Conservation (phyloP, 92 coral and sea anemone genomes). For the Meandrina meandrites region DNA sequence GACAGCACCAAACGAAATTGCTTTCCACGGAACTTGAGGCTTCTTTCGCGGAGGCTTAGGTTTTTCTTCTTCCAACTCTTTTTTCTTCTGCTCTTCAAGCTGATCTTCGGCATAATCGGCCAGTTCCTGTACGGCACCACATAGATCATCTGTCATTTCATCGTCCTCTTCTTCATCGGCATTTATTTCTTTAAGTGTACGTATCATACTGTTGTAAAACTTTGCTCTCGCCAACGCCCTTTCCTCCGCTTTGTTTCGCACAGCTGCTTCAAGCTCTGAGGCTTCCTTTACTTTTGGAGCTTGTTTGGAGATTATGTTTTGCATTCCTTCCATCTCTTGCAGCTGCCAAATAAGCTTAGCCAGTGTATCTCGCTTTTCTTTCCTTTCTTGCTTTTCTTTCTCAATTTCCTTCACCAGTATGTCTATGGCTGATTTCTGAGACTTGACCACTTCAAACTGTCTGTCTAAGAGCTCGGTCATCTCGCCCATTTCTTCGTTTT, state of each 20-base stretch:
- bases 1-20: slow-evolving; percentile 42
- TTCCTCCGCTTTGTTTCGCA: slow-evolving; percentile 61
- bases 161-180: slow-evolving; percentile 62
- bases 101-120: slow-evolving; percentile 65
- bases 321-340: slow-evolving; percentile 86
- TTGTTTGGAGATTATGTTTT: slow-evolving; percentile 64
- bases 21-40: slow-evolving; percentile 32
- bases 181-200: slow-evolving; percentile 62
- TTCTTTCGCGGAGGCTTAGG: slow-evolving; percentile 32
- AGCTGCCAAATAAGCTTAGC: slow-evolving; percentile 83
- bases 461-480: slow-evolving; percentile 75
- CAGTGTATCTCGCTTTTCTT: slow-evolving; percentile 65
- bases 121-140: slow-evolving; percentile 72
- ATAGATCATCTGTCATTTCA: slow-evolving; percentile 62
- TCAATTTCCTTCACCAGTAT: slow-evolving; percentile 80
- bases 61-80: slow-evolving; percentile 31
- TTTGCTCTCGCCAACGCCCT: slow-evolving; percentile 70
- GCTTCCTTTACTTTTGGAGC: slow-evolving; percentile 26
- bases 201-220: slow-evolving; percentile 65
- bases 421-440: slow-evolving; percentile 85
- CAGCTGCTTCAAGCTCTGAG: slow-evolving; percentile 51
- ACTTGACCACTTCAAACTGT: slow-evolving; percentile 80
- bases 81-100: slow-evolving; percentile 29
- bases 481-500: slow-evolving; percentile 81
- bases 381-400: slow-evolving; percentile 77